These are phyloP conservation scores for Chiloscyllium plagiosum DNA, from an alignment of 2,113 vertebrate species.

Conservation along the genomic window DNA sequence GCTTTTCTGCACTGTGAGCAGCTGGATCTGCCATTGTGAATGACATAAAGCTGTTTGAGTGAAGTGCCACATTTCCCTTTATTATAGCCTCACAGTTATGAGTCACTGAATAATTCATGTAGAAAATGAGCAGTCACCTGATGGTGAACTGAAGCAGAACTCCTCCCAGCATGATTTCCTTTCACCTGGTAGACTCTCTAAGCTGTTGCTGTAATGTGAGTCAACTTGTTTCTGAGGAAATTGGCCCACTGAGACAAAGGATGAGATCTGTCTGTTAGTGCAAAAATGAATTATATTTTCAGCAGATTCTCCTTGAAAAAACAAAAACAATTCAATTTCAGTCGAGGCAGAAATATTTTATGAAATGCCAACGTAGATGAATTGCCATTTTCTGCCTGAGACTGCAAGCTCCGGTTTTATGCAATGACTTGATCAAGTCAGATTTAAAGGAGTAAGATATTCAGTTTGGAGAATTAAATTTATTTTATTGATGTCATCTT, in stretches of 20 bases:
- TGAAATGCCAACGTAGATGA: background rate
- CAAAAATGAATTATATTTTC: constrained; percentile 15
- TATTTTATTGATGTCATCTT: background rate
- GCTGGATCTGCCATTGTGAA: constrained; percentile 29
- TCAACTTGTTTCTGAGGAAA: constrained; percentile 1
- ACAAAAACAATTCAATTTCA: background rate
- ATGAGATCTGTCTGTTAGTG: background rate
- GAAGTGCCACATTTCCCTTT: constrained; percentile 12
- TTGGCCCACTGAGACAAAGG: background rate
- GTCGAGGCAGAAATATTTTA: background rate
- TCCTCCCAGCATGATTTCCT: background rate
- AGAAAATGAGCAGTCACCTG: background rate
- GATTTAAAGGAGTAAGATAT: background rate
- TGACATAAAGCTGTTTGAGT: background rate
- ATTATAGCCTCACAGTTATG: constrained; percentile 27
- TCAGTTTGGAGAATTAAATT: background rate
- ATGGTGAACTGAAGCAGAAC: constrained; percentile 5
- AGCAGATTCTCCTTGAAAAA: background rate
- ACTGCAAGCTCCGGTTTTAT: no score
- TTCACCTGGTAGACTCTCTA: constrained; percentile 25
- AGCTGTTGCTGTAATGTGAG: constrained; percentile 26
- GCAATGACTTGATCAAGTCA: background rate
- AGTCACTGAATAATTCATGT: constrained; percentile 20
- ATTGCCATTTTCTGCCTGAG: background rate
- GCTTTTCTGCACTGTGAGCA: background rate